These are phyloP conservation scores for Australoheros scitulus DNA, from an alignment of 2,113 vertebrate species.

Conservation along the genomic window DNA sequence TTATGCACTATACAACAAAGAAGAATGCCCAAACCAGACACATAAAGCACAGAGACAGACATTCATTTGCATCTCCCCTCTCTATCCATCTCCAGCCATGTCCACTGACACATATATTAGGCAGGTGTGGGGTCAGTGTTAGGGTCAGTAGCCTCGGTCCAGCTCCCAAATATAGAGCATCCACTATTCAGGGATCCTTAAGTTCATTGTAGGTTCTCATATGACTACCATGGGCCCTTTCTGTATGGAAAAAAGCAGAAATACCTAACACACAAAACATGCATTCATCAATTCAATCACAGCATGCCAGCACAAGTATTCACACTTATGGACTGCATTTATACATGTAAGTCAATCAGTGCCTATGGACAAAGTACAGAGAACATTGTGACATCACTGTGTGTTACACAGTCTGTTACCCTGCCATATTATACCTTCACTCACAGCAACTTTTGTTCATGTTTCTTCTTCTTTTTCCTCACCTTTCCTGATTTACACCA, in stretches of 20 bases:
- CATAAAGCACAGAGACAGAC: conserved; percentile 16
- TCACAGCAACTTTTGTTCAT: conserved; percentile 3
- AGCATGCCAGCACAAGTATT: background rate
- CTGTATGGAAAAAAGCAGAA: conserved; percentile 46
- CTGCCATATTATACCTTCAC: conserved; percentile 29
- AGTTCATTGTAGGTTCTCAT: conserved; percentile 60
- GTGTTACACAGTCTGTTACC: conserved; percentile 3
- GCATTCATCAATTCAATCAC: conserved; percentile 39
- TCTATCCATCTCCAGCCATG: conserved; percentile 3
- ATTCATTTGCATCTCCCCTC: background rate
- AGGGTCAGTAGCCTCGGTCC: conserved; percentile 71
- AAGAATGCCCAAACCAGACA: background rate
- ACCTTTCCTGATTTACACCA: conserved; percentile 24
- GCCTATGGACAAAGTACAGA: background rate
- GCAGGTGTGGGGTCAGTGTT: conserved; percentile 76
- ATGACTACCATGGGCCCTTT: conserved; percentile 64
- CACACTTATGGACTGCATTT: background rate
- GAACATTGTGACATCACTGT: background rate
- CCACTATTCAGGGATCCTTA: conserved; percentile 63
- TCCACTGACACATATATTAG: conserved; percentile 41
- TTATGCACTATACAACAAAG: background rate
- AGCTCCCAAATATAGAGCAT: conserved; percentile 78
- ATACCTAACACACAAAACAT: conserved; percentile 63
- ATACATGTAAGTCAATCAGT: background rate
- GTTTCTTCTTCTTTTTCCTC: conserved; percentile 38